A percentile compares a stretch with the other conserved stretches of the same genome.
phyloP scores from a whole-genome alignment of 2,113 vertebrate species.

The human region DNA sequence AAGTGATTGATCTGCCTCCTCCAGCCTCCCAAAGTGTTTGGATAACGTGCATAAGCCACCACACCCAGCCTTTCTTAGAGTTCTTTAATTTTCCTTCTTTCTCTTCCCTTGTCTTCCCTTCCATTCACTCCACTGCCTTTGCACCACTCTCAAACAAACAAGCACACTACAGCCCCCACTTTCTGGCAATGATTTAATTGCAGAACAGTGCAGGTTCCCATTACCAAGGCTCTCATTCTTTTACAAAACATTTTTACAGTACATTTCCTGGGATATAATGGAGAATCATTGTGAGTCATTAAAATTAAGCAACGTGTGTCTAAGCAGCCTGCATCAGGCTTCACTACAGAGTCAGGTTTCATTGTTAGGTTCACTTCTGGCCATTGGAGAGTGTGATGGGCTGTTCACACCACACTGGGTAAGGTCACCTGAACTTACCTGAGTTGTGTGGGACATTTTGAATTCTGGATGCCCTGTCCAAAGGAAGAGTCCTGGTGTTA shows the following conservation, averaged over 20 bases:
- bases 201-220: background rate
- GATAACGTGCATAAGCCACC: too few relatives aligned
- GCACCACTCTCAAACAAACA: rapidly evolving
- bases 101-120: background rate
- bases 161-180: background rate
- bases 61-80: background rate
- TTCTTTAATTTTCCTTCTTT: background rate
- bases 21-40: too few relatives aligned
- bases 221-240: background rate
- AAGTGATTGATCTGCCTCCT: too few relatives aligned
- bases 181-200: background rate
- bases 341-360: background rate
- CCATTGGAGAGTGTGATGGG: background rate
- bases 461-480: background rate
- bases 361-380: rapidly evolving
- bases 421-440: background rate
- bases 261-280: background rate
- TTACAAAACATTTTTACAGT: background rate
- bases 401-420: rapidly evolving
- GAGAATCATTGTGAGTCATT: constrained; percentile 2
- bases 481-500: background rate
- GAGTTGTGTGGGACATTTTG: too few relatives aligned
- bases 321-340: background rate
- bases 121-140: background rate
- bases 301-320: constrained; percentile 15